These are phyloP conservation scores for Haemorhous mexicanus DNA, from an alignment of 2,113 vertebrate species.

Conservation along the genomic window DNA sequence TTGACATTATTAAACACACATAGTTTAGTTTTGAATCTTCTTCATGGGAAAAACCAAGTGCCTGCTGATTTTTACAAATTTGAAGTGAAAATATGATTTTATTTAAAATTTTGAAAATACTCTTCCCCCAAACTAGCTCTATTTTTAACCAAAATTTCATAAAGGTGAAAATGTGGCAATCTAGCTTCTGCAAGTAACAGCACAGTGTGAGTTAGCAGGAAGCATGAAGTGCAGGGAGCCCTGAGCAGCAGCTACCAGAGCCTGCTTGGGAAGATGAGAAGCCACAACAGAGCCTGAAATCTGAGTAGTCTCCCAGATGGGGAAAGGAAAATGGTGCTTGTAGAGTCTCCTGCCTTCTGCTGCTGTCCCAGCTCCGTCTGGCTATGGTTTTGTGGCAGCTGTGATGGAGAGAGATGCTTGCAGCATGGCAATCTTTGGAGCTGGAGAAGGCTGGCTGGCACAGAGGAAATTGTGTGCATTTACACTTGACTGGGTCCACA, in stretches of 20 bases:
- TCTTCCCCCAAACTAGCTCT: background rate
- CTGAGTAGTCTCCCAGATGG: background rate
- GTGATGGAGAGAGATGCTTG: background rate
- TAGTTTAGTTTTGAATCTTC: background rate
- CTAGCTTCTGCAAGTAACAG: background rate
- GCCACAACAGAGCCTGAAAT: background rate
- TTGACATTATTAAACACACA: background rate
- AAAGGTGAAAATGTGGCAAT: background rate
- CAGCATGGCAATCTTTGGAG: background rate
- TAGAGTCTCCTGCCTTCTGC: background rate
- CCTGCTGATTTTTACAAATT: background rate
- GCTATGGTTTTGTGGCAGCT: background rate
- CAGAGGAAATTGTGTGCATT: background rate
- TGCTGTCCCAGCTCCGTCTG: background rate
- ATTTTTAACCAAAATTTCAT: background rate
- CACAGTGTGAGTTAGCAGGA: background rate
- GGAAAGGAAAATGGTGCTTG: background rate
- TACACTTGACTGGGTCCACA: background rate
- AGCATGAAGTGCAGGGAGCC: background rate
- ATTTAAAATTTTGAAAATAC: background rate
- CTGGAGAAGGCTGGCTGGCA: background rate
- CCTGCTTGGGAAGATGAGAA: background rate
- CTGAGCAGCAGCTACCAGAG: background rate
- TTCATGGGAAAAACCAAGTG: background rate
- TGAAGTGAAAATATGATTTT: background rate